Evolutionary conservation across 2,888 invertebrate species (phyloP), one percentile per base, ranked within the genome.

Genomic region (Parelbella ahira): DNA sequence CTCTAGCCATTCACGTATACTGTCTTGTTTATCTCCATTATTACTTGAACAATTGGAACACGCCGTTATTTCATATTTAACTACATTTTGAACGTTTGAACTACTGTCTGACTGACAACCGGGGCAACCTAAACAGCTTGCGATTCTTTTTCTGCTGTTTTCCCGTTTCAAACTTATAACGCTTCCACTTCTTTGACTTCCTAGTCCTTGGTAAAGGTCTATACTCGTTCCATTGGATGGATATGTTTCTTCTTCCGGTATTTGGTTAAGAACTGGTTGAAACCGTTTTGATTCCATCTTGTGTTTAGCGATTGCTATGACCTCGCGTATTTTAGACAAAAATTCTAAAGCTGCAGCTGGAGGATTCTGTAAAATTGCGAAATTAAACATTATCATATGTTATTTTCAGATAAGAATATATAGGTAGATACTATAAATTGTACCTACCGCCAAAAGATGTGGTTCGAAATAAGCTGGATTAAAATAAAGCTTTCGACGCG

Each of bases 381-480:
- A n/a, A n/a, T n/a, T n/a, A n/a, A n/a, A n/a, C n/a, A 15, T 15
- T 15, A 15, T 15, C 2, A 25, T 11, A 12, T 28, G 60, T 90
- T 89, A n/a, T n/a, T n/a, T n/a, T n/a, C n/a, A n/a, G n/a, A n/a
- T n/a, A n/a, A n/a, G n/a, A n/a, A n/a, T n/a, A n/a, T n/a, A n/a
- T n/a, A n/a, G n/a, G n/a, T n/a, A n/a, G n/a, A n/a, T n/a, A n/a
- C n/a, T n/a, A n/a, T n/a, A n/a, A n/a, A n/a, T n/a, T n/a, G n/a
- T n/a, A n/a, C n/a, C n/a, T 86, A 95, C 95, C 84, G 93, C 88
- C 68, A 97, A 88, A 29, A 96, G 72, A 54, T 96, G 94, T 12
- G 94, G 94, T 68, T 97, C 97, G 63, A 97, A 96, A 68, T 96
- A 97, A 3, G 96, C 96, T 0, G 96, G 96, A 71, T 96, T 96